These are phyloP conservation scores for Hippopotamus amphibius DNA, from an alignment of 2,113 vertebrate genomes.

Conservation along the genomic window DNA sequence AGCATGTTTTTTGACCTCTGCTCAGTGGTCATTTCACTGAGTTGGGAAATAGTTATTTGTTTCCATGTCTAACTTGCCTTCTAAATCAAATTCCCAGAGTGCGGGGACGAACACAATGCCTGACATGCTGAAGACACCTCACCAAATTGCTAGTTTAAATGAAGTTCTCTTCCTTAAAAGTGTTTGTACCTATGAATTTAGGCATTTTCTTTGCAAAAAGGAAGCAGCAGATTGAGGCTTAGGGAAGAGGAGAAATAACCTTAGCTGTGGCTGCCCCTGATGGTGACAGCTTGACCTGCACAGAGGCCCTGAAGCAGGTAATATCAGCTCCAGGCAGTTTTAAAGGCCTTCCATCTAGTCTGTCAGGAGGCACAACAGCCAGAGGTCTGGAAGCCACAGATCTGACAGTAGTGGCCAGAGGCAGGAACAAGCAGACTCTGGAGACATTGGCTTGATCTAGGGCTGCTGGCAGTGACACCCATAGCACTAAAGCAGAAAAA, in stretches of 20 bases:
- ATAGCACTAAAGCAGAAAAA: neutral
- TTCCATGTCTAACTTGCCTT: neutral
- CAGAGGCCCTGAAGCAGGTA: neutral
- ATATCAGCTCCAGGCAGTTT: neutral
- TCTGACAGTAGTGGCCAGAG: neutral
- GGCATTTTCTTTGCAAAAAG: conserved; percentile 31
- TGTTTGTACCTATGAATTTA: conserved; percentile 7
- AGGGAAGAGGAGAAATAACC: neutral
- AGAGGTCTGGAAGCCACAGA: neutral
- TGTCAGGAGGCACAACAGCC: neutral
- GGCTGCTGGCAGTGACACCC: neutral
- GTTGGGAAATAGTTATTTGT: neutral
- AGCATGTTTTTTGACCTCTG: neutral
- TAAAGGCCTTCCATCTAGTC: neutral
- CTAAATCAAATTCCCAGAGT: neutral
- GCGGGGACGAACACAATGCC: neutral
- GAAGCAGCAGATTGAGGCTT: neutral
- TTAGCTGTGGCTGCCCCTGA: neutral
- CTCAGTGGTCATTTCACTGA: neutral
- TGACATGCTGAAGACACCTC: neutral
- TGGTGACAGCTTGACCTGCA: neutral
- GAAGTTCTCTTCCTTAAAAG: neutral
- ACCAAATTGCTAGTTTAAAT: neutral
- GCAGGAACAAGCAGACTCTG: neutral
- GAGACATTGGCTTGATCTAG: conserved; percentile 1